These are phyloP conservation scores for Aethina tumida DNA, from an alignment of 1,140 invertebrate species.

Conservation along the genomic window DNA sequence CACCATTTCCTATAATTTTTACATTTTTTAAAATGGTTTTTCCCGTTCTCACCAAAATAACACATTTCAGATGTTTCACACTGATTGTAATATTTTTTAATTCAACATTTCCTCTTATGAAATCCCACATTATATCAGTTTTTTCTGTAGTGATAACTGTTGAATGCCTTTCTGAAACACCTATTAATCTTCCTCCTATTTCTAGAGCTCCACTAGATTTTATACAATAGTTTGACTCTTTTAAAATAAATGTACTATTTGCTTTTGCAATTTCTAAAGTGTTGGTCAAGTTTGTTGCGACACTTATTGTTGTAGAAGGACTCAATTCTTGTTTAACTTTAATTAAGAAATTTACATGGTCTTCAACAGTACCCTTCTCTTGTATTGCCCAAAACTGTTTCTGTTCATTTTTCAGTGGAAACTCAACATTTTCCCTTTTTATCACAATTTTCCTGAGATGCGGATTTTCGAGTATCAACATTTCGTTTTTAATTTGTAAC, in stretches of 20 bases:
- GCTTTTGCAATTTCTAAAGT: constrained; percentile 38
- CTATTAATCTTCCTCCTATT: constrained; percentile 40
- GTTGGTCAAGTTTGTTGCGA: constrained; percentile 34
- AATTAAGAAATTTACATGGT: constrained; percentile 38
- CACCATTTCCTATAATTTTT: constrained; percentile 32
- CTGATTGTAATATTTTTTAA: constrained; percentile 38
- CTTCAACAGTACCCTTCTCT: constrained; percentile 36
- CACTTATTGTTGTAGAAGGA: constrained; percentile 34
- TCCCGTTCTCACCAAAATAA: constrained; percentile 35
- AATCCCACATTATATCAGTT: constrained; percentile 36
- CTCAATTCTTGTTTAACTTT: constrained; percentile 35
- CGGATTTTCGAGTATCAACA: constrained; percentile 50
- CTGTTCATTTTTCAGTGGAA: constrained; percentile 11
- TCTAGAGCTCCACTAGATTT: constrained; percentile 37
- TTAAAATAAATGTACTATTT: constrained; percentile 39
- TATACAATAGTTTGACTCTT: constrained; percentile 37
- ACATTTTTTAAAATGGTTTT: constrained; percentile 31
- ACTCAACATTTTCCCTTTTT: constrained; percentile 23
- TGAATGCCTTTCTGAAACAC: constrained; percentile 28
- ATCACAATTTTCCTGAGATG: constrained; percentile 41
- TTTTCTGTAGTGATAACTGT: constrained; percentile 34
- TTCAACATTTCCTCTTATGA: constrained; percentile 31
- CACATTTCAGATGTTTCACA: constrained; percentile 34
- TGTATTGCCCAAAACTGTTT: constrained; percentile 41
- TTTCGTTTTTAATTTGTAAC: constrained; percentile 48